phyloP scores from a whole-genome alignment of 2,797 vertebrate genomes.

The Tadarida brasiliensis region DNA sequence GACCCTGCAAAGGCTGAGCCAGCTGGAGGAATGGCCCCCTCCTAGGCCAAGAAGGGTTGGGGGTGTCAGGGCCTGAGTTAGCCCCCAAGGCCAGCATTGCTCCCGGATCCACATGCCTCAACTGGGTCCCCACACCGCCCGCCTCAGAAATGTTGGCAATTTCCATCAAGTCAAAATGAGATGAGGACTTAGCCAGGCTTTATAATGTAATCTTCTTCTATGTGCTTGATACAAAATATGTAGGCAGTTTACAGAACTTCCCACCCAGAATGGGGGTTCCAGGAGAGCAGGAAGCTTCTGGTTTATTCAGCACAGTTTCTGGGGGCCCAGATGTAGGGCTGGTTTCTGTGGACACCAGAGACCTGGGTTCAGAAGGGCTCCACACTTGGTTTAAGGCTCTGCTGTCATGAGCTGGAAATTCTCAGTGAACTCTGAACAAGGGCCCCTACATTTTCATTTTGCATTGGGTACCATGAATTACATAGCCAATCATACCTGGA shows the following conservation, averaged over 20 bases:
- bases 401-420: background rate
- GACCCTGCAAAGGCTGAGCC: background rate
- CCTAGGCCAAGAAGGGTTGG: background rate
- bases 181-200: background rate
- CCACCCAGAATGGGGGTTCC: background rate
- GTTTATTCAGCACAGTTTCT: background rate
- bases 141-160: background rate
- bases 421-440: background rate
- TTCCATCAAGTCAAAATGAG: background rate
- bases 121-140: accelerated
- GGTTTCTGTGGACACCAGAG: background rate
- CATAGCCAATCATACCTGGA: background rate
- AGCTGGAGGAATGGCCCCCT: background rate
- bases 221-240: background rate
- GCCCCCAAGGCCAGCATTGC: background rate
- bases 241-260: background rate
- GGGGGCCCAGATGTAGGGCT: background rate
- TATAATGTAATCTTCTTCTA: background rate
- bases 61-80: background rate
- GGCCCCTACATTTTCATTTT: background rate
- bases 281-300: background rate
- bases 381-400: background rate
- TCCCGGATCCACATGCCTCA: background rate
- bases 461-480: background rate
- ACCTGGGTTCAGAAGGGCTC: background rate